Evolutionary conservation across 2,113 vertebrate genomes (phyloP).

Genomic region (Cinclus mexicanus): DNA sequence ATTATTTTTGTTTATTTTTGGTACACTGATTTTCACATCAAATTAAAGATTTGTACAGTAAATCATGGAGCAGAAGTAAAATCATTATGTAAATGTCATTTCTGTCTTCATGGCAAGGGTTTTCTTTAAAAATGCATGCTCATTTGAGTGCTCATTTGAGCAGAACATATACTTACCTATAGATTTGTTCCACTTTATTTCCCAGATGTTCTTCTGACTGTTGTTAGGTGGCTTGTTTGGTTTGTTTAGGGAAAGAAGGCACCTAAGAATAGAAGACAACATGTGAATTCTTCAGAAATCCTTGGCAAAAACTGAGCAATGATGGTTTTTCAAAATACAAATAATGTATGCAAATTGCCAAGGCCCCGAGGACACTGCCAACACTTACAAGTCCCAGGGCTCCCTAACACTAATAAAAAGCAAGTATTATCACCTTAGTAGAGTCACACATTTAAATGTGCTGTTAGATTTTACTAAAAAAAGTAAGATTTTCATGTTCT

Average conservation of each 20-base stretch:
- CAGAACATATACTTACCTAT: not conserved
- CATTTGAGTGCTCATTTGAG: not conserved
- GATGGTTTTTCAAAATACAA: not conserved
- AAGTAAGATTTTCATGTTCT: not conserved
- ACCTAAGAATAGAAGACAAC: constrained; percentile 2
- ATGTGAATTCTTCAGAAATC: not conserved
- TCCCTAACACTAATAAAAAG: not conserved
- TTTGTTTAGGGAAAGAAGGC: not conserved
- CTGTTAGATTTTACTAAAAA: not conserved
- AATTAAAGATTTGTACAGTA: constrained; percentile 36
- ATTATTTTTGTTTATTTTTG: not conserved
- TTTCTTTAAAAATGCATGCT: constrained; percentile 19
- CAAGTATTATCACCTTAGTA: not conserved
- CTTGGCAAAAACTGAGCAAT: not conserved
- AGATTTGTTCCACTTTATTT: not conserved
- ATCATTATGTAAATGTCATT: constrained; percentile 47
- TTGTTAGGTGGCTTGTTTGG: not conserved
- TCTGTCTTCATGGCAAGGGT: constrained; percentile 10
- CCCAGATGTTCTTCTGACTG: not conserved
- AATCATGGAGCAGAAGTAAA: not conserved
- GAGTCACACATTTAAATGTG: not conserved
- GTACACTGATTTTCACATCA: constrained; percentile 22
- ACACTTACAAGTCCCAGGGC: not conserved
- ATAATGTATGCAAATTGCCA: not conserved
- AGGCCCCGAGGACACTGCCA: not conserved